Percentiles rank a stretch among this genome's conserved stretches.
phyloP scores from a whole-genome alignment of 2,113 vertebrate genomes.

The Tenebrosternarchus preto region DNA sequence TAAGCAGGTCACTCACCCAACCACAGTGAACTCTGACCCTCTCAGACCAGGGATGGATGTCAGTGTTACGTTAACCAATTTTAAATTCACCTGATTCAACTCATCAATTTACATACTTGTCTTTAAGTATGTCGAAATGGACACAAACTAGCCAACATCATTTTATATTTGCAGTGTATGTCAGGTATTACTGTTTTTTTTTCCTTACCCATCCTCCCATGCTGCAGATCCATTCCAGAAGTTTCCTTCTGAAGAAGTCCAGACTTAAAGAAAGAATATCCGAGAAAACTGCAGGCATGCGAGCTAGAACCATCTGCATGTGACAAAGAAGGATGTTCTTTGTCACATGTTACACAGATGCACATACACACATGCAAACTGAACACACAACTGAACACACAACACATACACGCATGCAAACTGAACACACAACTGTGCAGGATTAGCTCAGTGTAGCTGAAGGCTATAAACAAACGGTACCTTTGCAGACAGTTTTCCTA shows the following conservation, averaged over 20 bases:
- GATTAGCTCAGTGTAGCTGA: neutral
- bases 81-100: too few relatives aligned
- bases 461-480: neutral
- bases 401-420: neutral
- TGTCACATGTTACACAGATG: neutral
- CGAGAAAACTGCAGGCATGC: constrained; percentile 27
- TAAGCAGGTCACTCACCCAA: too few relatives aligned
- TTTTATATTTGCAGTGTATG: neutral
- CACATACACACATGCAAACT: neutral
- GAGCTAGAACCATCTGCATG: constrained; percentile 43
- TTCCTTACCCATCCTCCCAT: constrained; percentile 55
- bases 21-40: too few relatives aligned
- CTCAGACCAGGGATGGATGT: too few relatives aligned
- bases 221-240: constrained; percentile 45
- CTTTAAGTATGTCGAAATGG: too few relatives aligned
- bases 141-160: too few relatives aligned
- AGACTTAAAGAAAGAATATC: constrained; percentile 42
- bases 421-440: neutral
- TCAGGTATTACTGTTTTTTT: neutral
- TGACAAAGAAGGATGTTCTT: neutral
- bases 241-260: constrained; percentile 46
- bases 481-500: constrained; percentile 55
- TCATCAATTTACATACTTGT: too few relatives aligned
- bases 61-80: too few relatives aligned
- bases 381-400: too few relatives aligned